Evolutionary conservation across 2,888 invertebrate genomes (phyloP).

Genomic region (Drosophila mimica): DNA sequence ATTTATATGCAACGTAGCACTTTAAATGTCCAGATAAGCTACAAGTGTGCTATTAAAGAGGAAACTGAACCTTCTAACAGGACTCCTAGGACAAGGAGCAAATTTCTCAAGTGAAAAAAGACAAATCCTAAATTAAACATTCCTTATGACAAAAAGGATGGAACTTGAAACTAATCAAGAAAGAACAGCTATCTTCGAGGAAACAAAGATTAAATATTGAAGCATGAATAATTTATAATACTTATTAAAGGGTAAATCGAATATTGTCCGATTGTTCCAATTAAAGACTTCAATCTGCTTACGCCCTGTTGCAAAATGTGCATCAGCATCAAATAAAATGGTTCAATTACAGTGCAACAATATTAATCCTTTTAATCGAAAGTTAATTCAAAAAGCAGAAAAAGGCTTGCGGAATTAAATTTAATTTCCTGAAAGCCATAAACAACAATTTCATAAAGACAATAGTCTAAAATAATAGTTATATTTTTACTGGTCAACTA

Average conservation of each 20-base stretch:
- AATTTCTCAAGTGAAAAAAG: not conserved
- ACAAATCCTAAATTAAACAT: not conserved
- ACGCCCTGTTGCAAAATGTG: not conserved
- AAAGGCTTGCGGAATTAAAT: slow-evolving; percentile 30
- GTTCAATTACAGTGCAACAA: not conserved
- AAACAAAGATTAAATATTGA: not conserved
- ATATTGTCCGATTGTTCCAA: not conserved
- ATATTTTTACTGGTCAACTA: slow-evolving; percentile 15
- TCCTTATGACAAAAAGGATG: not conserved
- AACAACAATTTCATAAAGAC: slow-evolving; percentile 16
- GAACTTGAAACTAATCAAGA: not conserved
- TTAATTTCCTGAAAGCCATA: slow-evolving; percentile 48
- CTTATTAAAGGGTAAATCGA: not conserved
- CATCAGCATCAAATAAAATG: not conserved
- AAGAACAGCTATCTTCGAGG: not conserved
- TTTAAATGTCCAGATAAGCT: not conserved
- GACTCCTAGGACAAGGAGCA: not conserved
- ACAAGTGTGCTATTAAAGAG: not conserved
- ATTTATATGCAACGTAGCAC: slow-evolving; percentile 3
- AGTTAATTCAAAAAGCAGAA: not conserved
- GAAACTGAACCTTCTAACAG: not conserved
- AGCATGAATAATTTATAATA: not conserved
- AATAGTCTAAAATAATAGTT: not conserved
- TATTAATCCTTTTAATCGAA: slow-evolving; percentile 3
- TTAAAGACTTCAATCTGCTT: not conserved